Base-by-base conservation (phyloP, 1,140 invertebrate species). In the Caenorhabditis inopinata region DNA sequence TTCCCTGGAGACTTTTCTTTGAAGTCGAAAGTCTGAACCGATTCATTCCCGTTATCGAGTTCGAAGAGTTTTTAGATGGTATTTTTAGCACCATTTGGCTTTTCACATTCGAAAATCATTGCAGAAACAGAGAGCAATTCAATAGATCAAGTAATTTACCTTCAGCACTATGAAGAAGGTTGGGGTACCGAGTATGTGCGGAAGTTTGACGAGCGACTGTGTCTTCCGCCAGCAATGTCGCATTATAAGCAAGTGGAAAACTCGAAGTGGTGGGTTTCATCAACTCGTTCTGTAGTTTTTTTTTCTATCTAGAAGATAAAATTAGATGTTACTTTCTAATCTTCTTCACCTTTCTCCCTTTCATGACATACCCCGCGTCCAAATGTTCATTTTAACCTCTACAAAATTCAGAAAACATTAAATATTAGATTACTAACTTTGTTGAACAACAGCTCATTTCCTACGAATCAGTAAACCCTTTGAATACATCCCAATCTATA, bases 31-130 rank as follows among this genome's bases (percentile, higher is more conserved):
- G 94, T 88, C 89, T 98, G 16, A 90, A 92, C 87, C 90, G 90
- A 76, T 96, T 93, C 90, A 91, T 93, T 21, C 94, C 95, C 58
- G 93, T 97, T 0, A 91, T 96, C 14, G 96, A 99, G 91, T 92
- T 96, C 89, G 88, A 93, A 79, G 93, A 96, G 85, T 93, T 94
- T 89, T 89, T 96, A 68, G 89, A 88, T 85, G 84, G 88, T 89
- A 74, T 18, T 82, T 29, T 85, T 86, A n/a, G n/a, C n/a, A n/a
- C n/a, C n/a, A n/a, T n/a, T n/a, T n/a, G n/a, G n/a, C n/a, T n/a
- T n/a, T n/a, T n/a, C n/a, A n/a, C n/a, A n/a, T n/a, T n/a, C n/a
- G n/a, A n/a, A n/a, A n/a, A n/a, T n/a, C n/a, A n/a, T 73, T 84
- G 81, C 47, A 90, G 83, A 90, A 82, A 89, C 51, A 12, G 25